Percentiles rank a stretch among this genome's conserved stretches.
These are phyloP conservation scores for Nyctalus aviator DNA, from an alignment of 2,797 vertebrate genomes.

Conservation along the genomic window DNA sequence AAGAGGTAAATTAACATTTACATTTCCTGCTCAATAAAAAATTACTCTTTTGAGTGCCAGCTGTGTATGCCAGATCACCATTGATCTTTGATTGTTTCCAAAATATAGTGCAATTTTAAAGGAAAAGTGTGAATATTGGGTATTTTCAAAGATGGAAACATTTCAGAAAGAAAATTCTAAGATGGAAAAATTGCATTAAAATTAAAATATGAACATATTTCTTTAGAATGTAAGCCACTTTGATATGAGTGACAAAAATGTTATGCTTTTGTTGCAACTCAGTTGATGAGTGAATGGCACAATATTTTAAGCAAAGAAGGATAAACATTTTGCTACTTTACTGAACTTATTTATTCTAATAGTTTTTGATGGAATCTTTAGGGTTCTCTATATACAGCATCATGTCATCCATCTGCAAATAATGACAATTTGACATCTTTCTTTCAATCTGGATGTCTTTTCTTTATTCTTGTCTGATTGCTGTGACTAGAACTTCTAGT, in stretches of 20 bases:
- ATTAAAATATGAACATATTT: slow-evolving; percentile 9
- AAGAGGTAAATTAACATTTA: not conserved
- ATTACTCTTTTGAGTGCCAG: not conserved
- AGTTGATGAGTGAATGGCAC: not conserved
- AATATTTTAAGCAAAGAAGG: slow-evolving; percentile 44
- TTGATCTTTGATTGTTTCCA: slow-evolving; percentile 30
- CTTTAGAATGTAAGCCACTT: not conserved
- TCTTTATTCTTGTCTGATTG: no score
- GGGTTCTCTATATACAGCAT: no score
- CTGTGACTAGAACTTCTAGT: no score
- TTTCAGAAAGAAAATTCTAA: slow-evolving; percentile 28
- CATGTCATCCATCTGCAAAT: no score
- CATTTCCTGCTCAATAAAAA: slow-evolving; percentile 20
- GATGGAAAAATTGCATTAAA: not conserved
- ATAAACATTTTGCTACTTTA: not conserved
- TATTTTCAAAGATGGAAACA: not conserved
- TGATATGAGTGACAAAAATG: not conserved
- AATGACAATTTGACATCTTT: no score
- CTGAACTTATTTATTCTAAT: no score
- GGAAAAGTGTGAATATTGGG: slow-evolving; percentile 30
- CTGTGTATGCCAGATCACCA: not conserved
- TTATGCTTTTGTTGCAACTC: not conserved
- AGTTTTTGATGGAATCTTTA: no score
- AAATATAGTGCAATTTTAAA: slow-evolving; percentile 28
- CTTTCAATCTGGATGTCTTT: no score